Evolutionary conservation across 2,888 invertebrate species (phyloP).

Genomic region (Tolmerus cingulatus): DNA sequence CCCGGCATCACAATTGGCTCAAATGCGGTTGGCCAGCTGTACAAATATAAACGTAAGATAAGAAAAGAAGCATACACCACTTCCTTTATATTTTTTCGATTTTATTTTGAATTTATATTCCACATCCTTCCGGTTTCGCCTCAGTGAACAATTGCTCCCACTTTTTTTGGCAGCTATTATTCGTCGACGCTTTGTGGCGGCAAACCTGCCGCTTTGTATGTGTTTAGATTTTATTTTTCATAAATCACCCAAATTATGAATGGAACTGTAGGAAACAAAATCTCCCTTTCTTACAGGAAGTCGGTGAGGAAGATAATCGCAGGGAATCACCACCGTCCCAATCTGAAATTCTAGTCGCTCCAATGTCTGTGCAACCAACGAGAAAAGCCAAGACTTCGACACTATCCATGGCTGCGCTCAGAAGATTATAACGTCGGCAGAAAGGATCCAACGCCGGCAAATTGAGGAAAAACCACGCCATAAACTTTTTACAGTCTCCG

Average conservation of each 20-base stretch:
- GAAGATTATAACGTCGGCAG: constrained; percentile 57
- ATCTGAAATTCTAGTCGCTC: constrained; percentile 73
- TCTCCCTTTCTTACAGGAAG: constrained; percentile 68
- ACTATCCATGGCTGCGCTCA: constrained; percentile 72
- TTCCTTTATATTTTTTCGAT: neutral
- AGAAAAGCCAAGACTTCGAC: constrained; percentile 77
- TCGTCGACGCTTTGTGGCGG: neutral
- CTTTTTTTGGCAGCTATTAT: neutral
- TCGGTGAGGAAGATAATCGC: constrained; percentile 67
- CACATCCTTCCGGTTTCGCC: neutral
- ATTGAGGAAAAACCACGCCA: neutral
- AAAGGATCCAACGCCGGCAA: neutral
- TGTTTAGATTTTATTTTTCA: constrained; percentile 39
- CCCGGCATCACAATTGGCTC: constrained; percentile 83
- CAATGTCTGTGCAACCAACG: constrained; percentile 85
- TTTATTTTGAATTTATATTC: neutral
- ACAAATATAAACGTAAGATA: constrained; percentile 85
- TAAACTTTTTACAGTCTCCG: constrained; percentile 5
- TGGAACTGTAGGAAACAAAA: constrained; percentile 43
- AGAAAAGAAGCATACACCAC: constrained; percentile 51
- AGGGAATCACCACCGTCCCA: constrained; percentile 63
- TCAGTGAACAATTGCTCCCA: neutral
- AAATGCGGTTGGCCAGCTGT: constrained; percentile 86
- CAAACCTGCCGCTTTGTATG: neutral
- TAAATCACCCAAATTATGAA: constrained; percentile 40